Base-by-base conservation (phyloP, 2,797 vertebrate species). In the Onychomys arenicola region DNA sequence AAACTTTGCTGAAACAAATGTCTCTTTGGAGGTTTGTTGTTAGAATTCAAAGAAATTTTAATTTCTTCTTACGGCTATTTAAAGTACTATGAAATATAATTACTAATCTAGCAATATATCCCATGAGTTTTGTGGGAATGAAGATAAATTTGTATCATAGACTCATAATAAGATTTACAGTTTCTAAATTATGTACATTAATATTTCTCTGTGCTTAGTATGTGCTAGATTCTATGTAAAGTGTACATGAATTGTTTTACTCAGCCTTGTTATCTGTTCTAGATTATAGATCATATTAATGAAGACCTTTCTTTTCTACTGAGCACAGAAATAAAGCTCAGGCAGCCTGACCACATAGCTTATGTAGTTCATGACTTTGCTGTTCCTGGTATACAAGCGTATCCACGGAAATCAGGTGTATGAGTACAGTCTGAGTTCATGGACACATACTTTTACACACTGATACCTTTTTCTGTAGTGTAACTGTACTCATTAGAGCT, bases 21-120 rank as follows among this genome's bases (percentile, higher is more conserved):
- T 90, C 29, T 93, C 23, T 91, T 73, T 91, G 40, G 29, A 93
- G 32, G 65, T 77, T 32, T 88, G 32, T 93, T 93, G 25, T 84
- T 94, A 77, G 37, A 14, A 78, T 61, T 8, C 27, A 61, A 84
- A 87, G n/a, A 96, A 73, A 61, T 83, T 55, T 82, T 71, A 52
- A 46, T 83, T 80, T 86, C 52, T 78, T 82, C 57, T 82, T 61
- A 14, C 69, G 23, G 43, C 34, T 83, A 13, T 69, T 93, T 89
- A 80, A 85, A 57, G 5, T 80, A 59, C 8, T 90, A 49, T 85
- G 67, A 91, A 92, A n/a, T 71, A 67, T 17, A 82, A 61, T 89
- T 65, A 59, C 46, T 32, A 76, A 25, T 69, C 57, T 93, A 85
- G 86, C 61, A 86, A 43, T 19, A 19, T 40, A 83, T 81, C 77